Conservation (phyloP, 2,113 vertebrate species). For the Clarias magur region DNA sequence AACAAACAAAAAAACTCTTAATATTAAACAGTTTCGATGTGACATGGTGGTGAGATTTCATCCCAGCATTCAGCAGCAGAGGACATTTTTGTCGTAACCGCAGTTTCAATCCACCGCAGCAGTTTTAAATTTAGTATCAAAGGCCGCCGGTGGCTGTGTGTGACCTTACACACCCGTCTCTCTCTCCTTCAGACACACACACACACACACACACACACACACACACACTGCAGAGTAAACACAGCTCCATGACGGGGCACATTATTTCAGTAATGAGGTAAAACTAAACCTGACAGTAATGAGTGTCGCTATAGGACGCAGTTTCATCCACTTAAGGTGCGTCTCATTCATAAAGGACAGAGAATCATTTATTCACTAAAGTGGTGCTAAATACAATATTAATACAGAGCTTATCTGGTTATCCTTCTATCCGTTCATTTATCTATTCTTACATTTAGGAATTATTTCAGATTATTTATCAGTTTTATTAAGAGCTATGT, state of each 20-base stretch:
- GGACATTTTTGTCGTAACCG: neutral
- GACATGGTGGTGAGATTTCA: neutral
- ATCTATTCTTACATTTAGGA: neutral
- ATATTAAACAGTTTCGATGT: neutral
- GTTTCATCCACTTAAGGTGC: neutral
- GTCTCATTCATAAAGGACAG: neutral
- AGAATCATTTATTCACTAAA: neutral
- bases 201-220: neutral
- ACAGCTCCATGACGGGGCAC: slow-evolving; percentile 39
- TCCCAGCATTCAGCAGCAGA: neutral
- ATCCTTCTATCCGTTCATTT: neutral
- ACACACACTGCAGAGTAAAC: slow-evolving; percentile 27
- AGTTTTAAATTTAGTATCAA: slow-evolving; percentile 41
- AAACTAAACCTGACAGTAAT: neutral
- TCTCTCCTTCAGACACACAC: slow-evolving; percentile 25
- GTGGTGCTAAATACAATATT: neutral
- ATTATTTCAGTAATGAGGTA: slow-evolving; percentile 21
- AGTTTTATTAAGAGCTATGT: neutral
- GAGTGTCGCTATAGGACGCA: neutral
- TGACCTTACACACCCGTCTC: slow-evolving; percentile 43
- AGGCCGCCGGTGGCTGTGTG: slow-evolving; percentile 27
- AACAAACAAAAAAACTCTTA: neutral
- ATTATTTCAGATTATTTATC: neutral
- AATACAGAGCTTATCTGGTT: neutral
- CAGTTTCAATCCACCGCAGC: slow-evolving; percentile 20